Percentiles rank a stretch among this genome's conserved stretches.
Evolutionary conservation across 2,888 invertebrate species (phyloP).

Genomic region (Apodemia hepburni): DNA sequence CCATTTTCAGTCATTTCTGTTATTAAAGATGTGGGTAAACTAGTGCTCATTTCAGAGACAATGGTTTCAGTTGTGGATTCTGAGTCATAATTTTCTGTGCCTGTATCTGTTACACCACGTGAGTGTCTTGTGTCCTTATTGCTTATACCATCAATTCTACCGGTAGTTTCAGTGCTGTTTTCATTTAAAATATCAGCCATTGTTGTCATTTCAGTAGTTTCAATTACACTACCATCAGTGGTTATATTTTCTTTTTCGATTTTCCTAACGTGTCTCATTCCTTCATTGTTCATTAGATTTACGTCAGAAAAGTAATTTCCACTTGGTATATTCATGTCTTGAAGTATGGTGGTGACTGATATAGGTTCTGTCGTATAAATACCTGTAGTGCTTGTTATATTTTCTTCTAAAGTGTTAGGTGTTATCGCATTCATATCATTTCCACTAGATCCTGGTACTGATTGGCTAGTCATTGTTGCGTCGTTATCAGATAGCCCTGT

Average conservation of each 20-base stretch:
- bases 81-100: not conserved
- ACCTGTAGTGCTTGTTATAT: not conserved
- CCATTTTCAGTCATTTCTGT: not conserved
- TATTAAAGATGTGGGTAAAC: not conserved
- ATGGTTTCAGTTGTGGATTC: conserved; percentile 14
- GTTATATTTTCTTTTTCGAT: not conserved
- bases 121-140: conserved; percentile 3
- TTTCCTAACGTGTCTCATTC: conserved; percentile 9
- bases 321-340: conserved; percentile 15
- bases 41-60: not conserved
- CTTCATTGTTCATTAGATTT: conserved; percentile 20
- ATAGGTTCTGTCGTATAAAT: conserved; percentile 6
- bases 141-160: not conserved
- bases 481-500: not conserved
- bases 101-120: conserved; percentile 2
- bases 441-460: not conserved
- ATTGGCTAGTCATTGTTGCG: not conserved
- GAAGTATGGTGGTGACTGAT: conserved; percentile 2
- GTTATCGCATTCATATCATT: conserved; percentile 6
- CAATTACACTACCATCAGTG: not conserved
- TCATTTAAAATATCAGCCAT: conserved; percentile 15
- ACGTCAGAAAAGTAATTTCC: conserved; percentile 17
- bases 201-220: conserved; percentile 7
- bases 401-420: conserved; percentile 17
- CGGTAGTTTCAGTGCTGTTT: not conserved